Percentiles rank a stretch among this genome's conserved stretches.
Conservation (phyloP, 2,797 vertebrate species). For the Hydrolagus colliei region DNA sequence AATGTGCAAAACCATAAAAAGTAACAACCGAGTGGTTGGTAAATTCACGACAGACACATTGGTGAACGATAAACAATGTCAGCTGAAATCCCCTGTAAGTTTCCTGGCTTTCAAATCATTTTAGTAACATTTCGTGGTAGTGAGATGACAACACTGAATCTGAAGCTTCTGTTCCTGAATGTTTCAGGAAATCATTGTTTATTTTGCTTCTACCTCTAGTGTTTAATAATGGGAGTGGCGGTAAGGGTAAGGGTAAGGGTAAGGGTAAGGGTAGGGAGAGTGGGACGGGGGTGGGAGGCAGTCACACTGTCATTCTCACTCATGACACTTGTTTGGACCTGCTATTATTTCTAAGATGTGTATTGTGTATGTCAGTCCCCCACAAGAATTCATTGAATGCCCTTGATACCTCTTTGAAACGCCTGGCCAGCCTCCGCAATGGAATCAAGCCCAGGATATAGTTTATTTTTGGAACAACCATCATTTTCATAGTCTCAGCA, state of each 20-base stretch:
- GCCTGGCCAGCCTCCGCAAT: constrained; percentile 6
- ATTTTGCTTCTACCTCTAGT: too few species aligned
- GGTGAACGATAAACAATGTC: not conserved
- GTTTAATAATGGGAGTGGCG: too few species aligned
- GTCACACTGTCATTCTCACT: not conserved
- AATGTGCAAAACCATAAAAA: not conserved
- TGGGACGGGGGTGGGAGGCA: too few species aligned
- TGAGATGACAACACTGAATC: too few species aligned
- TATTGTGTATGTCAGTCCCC: not conserved
- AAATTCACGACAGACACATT: not conserved
- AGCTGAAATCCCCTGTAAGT: too few species aligned
- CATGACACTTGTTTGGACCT: not conserved
- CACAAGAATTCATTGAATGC: not conserved
- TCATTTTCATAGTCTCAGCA: constrained; percentile 21
- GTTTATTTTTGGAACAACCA: constrained; percentile 27
- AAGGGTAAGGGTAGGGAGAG: too few species aligned
- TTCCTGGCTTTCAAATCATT: too few species aligned
- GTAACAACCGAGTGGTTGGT: too few species aligned
- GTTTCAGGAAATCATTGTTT: too few species aligned
- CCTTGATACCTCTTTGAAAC: constrained; percentile 24
- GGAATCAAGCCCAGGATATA: constrained; percentile 22
- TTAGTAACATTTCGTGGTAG: too few species aligned
- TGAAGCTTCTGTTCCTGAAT: too few species aligned
- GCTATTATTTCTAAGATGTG: not conserved
- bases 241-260: too few species aligned